phyloP scores from a whole-genome alignment of 1,140 invertebrate species.

The Aporrectodea caliginosa region DNA sequence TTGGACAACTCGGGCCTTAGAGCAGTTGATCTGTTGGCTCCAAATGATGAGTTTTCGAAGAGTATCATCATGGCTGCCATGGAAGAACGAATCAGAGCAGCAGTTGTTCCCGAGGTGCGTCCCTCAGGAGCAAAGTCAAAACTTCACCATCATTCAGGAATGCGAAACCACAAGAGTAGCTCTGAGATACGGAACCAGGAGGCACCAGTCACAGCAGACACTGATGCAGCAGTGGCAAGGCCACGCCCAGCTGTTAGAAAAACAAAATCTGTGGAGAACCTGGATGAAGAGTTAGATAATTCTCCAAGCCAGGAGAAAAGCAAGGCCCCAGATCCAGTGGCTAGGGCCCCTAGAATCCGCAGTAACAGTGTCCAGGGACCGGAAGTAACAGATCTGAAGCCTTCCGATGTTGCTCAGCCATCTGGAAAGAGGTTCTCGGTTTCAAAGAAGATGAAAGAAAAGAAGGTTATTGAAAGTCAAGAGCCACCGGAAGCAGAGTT shows the following conservation, averaged over 20 bases:
- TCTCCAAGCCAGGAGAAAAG: neutral
- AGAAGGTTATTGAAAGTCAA: neutral
- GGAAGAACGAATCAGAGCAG: neutral
- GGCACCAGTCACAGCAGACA: neutral
- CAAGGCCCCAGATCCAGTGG: neutral
- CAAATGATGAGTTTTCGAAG: constrained; percentile 8
- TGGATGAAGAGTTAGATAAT: neutral
- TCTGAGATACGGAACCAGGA: neutral
- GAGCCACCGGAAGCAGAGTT: neutral
- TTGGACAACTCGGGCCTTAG: constrained; percentile 17
- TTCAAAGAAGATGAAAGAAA: neutral
- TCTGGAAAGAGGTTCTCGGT: neutral
- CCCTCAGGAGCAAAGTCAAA: neutral
- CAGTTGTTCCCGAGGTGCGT: too few relatives aligned
- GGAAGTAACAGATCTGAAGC: neutral
- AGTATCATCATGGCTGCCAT: constrained; percentile 17
- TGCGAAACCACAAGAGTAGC: neutral
- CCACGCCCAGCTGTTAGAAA: neutral
- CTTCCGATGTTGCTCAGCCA: neutral
- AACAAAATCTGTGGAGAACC: neutral
- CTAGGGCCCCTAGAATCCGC: neutral
- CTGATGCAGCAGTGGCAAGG: neutral
- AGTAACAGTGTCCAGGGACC: neutral
- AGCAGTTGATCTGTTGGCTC: constrained; percentile 20
- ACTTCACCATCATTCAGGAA: neutral